phyloP scores from a whole-genome alignment of 2,113 vertebrate genomes.

The Thermophis baileyi region DNA sequence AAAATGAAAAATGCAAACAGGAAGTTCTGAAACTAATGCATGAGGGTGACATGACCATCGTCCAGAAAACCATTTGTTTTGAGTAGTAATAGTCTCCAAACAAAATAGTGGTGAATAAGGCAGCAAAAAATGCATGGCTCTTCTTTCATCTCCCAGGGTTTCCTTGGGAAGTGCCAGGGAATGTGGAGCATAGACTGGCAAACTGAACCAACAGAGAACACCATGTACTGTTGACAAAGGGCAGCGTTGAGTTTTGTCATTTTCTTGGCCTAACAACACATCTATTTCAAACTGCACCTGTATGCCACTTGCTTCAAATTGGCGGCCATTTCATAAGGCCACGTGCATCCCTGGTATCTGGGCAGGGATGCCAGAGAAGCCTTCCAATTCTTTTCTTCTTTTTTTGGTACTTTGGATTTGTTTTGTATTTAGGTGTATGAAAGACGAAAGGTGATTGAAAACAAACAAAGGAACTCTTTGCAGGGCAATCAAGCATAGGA shows the following conservation, averaged over 20 bases:
- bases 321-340: neutral
- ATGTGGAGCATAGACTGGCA: neutral
- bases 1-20: slow-evolving; percentile 20
- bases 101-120: slow-evolving; percentile 36
- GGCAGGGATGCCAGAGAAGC: neutral
- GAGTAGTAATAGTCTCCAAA: slow-evolving; percentile 7
- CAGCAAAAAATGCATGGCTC: neutral
- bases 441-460: neutral
- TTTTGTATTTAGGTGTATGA: neutral
- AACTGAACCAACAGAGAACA: slow-evolving; percentile 38
- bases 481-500: neutral
- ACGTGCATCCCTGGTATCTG: neutral
- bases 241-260: neutral
- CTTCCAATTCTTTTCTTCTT: neutral
- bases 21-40: slow-evolving; percentile 10
- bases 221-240: slow-evolving; percentile 18
- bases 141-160: slow-evolving; percentile 17
- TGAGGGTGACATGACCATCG: slow-evolving; percentile 5
- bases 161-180: slow-evolving; percentile 46
- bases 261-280: neutral
- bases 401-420: neutral
- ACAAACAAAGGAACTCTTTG: neutral
- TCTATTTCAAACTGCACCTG: neutral
- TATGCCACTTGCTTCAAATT: neutral
- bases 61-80: slow-evolving; percentile 23